A percentile compares a stretch with the other conserved stretches of the same genome.
These are phyloP conservation scores for Meteorus cinctellus DNA, from an alignment of 2,888 invertebrate genomes.

Conservation along the genomic window DNA sequence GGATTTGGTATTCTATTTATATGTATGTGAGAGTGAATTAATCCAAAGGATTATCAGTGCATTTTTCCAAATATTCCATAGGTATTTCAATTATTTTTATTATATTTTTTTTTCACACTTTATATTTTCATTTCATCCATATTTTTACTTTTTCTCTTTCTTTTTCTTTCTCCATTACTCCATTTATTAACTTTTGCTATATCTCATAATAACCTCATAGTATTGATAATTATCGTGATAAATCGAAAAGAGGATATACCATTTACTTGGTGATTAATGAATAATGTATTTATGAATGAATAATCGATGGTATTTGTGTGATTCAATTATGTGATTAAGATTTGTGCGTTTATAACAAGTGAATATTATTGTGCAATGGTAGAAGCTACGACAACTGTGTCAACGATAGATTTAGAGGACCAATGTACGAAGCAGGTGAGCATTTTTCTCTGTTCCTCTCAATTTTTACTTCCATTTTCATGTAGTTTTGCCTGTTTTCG, in stretches of 20 bases:
- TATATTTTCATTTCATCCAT: background rate
- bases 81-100: background rate
- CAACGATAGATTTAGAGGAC: conserved; percentile 63
- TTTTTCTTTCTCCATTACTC: background rate
- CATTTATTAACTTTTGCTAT: too few relatives aligned
- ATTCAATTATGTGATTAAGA: conserved; percentile 56
- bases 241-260: background rate
- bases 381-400: conserved; percentile 56
- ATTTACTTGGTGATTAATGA: background rate
- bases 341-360: conserved; percentile 48
- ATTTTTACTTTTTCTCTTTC: background rate
- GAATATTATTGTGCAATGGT: conserved; percentile 69
- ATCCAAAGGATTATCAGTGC: background rate
- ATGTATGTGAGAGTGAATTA: background rate
- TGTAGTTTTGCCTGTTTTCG: background rate
- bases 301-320: conserved; percentile 41
- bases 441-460: conserved; percentile 13
- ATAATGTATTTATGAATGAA: too few relatives aligned
- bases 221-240: background rate
- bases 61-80: background rate
- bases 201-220: too few relatives aligned
- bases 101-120: background rate
- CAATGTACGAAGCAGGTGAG: conserved; percentile 72
- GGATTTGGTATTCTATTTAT: background rate
- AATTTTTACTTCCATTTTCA: background rate